Evolutionary conservation across 2,888 invertebrate species (phyloP).

Genomic region (Eudemis profundana): DNA sequence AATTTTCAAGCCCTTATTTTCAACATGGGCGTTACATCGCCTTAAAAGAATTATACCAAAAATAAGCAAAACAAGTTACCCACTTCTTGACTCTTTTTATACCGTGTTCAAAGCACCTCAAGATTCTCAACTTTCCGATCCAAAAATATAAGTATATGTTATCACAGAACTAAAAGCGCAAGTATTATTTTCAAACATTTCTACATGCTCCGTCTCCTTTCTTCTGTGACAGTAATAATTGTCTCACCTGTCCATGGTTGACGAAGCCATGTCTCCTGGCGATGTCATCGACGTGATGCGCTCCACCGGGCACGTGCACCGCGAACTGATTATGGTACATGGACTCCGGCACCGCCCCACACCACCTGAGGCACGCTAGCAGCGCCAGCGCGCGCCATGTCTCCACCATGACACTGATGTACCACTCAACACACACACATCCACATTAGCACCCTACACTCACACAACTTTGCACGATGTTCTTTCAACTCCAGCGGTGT

Average conservation of each 20-base stretch:
- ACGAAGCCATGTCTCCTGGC: conserved; percentile 94
- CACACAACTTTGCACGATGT: conserved; percentile 34
- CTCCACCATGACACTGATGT: conserved; percentile 68
- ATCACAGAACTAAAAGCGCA: too few relatives aligned
- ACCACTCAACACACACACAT: conserved; percentile 33
- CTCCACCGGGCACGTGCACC: conserved; percentile 91
- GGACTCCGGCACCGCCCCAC: conserved; percentile 65
- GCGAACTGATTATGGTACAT: conserved; percentile 94
- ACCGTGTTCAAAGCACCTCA: too few relatives aligned
- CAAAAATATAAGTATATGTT: too few relatives aligned
- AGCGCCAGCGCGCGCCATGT: conserved; percentile 69
- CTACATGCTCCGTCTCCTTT: too few relatives aligned
- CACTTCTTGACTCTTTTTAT: too few relatives aligned
- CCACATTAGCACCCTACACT: conserved; percentile 32
- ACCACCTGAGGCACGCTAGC: conserved; percentile 61
- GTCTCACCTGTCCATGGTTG: conserved; percentile 94
- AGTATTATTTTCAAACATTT: too few relatives aligned
- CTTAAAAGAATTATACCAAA: neutral
- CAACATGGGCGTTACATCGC: neutral
- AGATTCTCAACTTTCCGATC: too few relatives aligned
- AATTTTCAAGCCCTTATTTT: neutral
- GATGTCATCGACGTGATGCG: conserved; percentile 89
- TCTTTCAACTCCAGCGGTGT: conserved; percentile 20
- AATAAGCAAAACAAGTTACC: too few relatives aligned
- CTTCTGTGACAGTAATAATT: neutral